These are phyloP conservation scores for Exephanes ischioxanthus DNA, from an alignment of 2,888 invertebrate genomes.

Conservation along the genomic window DNA sequence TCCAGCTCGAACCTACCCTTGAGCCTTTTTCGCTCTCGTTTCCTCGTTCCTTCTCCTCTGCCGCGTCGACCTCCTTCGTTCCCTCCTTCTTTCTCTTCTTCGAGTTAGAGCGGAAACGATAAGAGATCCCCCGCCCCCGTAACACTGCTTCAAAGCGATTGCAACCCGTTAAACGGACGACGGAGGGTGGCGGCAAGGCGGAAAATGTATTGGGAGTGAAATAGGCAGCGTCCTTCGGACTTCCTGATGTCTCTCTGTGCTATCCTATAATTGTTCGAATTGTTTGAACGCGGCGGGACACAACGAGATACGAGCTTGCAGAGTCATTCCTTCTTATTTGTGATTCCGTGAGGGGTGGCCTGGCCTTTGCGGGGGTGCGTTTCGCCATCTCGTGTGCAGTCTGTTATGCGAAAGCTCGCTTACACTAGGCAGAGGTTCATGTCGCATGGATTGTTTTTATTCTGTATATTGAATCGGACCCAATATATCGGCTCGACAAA, in stretches of 20 bases:
- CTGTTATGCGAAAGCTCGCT: too few relatives aligned
- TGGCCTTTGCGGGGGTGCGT: neutral
- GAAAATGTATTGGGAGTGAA: slow-evolving; percentile 51
- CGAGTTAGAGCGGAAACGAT: slow-evolving; percentile 59
- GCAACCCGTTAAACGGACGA: slow-evolving; percentile 48
- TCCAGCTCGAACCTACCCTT: neutral
- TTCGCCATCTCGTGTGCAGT: too few relatives aligned
- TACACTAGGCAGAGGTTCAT: too few relatives aligned
- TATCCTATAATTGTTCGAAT: slow-evolving; percentile 45
- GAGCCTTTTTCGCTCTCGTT: slow-evolving; percentile 21
- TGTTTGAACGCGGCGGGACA: slow-evolving; percentile 39
- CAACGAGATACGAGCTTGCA: slow-evolving; percentile 20
- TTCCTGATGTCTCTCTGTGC: neutral
- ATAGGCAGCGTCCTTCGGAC: slow-evolving; percentile 31
- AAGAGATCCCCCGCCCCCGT: slow-evolving; percentile 53
- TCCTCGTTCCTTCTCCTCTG: slow-evolving; percentile 21
- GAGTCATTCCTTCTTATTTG: slow-evolving; percentile 10
- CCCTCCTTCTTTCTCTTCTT: slow-evolving; percentile 42
- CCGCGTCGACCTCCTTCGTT: slow-evolving; percentile 34
- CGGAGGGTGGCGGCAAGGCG: slow-evolving; percentile 3
- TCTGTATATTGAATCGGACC: too few relatives aligned
- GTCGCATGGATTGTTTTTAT: neutral
- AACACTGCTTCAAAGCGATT: slow-evolving; percentile 65
- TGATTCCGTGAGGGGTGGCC: neutral
- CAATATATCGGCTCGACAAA: too few relatives aligned